Evolutionary conservation across 2,888 invertebrate species (phyloP).

Genomic region (Galerucella nymphaeae): DNA sequence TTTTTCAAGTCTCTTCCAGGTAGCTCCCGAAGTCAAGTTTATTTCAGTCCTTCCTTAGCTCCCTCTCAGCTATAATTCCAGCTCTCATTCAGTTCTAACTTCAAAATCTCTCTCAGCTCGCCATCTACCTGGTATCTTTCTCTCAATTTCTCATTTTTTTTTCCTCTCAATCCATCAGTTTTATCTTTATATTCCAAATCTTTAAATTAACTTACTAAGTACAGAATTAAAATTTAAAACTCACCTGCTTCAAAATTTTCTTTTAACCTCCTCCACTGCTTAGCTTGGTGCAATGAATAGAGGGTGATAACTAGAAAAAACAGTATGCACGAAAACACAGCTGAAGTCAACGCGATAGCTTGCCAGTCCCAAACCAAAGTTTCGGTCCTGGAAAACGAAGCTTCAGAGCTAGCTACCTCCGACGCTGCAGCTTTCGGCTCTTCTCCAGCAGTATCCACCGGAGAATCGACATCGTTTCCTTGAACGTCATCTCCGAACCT

Average conservation of each 20-base stretch:
- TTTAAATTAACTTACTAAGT: no score
- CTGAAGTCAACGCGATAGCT: slow-evolving; percentile 77
- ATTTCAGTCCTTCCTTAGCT: no score
- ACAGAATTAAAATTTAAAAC: slow-evolving; percentile 45
- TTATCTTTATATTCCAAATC: no score
- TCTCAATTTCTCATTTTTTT: no score
- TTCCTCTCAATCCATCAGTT: no score
- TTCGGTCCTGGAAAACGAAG: slow-evolving; percentile 65
- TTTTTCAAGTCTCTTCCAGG: no score
- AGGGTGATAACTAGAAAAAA: slow-evolving; percentile 83
- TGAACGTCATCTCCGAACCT: slow-evolving; percentile 46
- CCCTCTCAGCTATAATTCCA: no score
- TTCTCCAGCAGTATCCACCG: background rate
- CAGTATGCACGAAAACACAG: slow-evolving; percentile 80
- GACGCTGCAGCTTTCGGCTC: slow-evolving; percentile 42
- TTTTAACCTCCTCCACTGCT: slow-evolving; percentile 83
- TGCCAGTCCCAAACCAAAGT: slow-evolving; percentile 78
- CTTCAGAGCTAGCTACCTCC: slow-evolving; percentile 61
- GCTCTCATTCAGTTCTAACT: no score
- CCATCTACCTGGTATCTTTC: no score
- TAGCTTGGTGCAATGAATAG: slow-evolving; percentile 81
- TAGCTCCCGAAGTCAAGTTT: no score
- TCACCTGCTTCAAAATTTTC: slow-evolving; percentile 82
- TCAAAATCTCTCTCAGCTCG: no score
- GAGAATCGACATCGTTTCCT: slow-evolving; percentile 27